Evolutionary conservation across 2,113 vertebrate species (phyloP).

Genomic region (Cyanistes caeruleus): DNA sequence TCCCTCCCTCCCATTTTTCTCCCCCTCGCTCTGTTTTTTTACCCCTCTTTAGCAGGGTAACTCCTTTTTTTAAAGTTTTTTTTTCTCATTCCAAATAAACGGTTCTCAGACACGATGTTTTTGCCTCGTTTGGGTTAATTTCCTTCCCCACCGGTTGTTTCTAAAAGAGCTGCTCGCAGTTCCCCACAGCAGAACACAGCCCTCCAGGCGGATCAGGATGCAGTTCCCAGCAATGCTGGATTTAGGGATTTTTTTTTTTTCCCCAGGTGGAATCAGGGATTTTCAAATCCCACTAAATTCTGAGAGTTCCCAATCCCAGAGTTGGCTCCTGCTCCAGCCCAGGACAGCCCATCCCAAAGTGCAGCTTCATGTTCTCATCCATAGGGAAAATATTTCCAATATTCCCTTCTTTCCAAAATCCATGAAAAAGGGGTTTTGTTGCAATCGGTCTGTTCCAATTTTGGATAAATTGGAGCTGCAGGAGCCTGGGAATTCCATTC

Average conservation of each 20-base stretch:
- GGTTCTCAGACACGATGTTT: neutral
- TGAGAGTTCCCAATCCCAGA: neutral
- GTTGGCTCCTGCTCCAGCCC: neutral
- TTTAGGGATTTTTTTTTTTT: no score
- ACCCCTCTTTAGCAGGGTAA: no score
- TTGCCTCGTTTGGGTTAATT: neutral
- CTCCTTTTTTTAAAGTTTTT: neutral
- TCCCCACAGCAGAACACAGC: neutral
- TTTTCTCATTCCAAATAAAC: neutral
- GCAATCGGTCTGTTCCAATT: rapidly evolving
- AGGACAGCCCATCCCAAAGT: neutral
- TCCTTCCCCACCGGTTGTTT: rapidly evolving
- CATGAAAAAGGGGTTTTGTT: neutral
- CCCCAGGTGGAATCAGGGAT: neutral
- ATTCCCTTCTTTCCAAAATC: neutral
- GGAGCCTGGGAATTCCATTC: neutral
- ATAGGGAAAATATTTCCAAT: neutral
- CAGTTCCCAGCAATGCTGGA: neutral
- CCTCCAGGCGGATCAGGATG: rapidly evolving
- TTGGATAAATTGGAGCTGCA: neutral
- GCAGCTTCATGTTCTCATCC: neutral
- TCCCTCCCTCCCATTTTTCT: no score
- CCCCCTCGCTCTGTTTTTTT: no score
- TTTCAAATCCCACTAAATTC: neutral
- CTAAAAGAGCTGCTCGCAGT: no score